Evolutionary conservation across 2,888 invertebrate species (phyloP), one percentile per base, ranked within the genome.

Genomic region (Tiphia femorata): DNA sequence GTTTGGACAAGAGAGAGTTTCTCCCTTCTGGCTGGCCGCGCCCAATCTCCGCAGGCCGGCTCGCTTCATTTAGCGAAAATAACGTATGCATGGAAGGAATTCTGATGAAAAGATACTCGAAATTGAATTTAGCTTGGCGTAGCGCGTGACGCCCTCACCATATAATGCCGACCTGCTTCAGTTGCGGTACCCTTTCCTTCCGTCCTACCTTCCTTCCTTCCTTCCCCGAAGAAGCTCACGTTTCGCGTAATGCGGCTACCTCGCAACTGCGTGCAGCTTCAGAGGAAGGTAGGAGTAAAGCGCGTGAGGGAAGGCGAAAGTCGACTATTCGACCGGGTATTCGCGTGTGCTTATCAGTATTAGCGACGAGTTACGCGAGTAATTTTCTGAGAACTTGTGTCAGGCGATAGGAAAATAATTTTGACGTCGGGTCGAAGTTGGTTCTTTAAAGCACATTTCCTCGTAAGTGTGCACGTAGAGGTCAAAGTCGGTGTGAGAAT

Each of bases 71-170:
- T 67, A 60, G 47, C 56, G 54, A 48, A 48, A 49, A 58, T 58
- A 72, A 67, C 60, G 65, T 64, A 64, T 67, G 67, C 66, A 42
- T 42, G 61, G 60, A 64, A 70, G 66, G 67, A 67, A 64, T 72
- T 63, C 54, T 41, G 65, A 57, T 67, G 69, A 71, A 74, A 73
- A 72, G 70, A 64, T 63, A 65, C 57, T 56, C 52, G 51, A 68
- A 75, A 75, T 75, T 73, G 67, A 74, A 74, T 74, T 73, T 63
- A 62, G 47, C 58, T 23, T 46, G 50, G 49, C 52, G 42, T 50
- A 25, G 41, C 49, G 14, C 33, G 12, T 4, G 54, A 40, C 46
- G 55, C 58, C 54, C 41, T 29, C 44, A 54, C 47, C 47, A 49
- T 27, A 51, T 60, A 66, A 60, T 50, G 50, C 42, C n/a, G n/a